Base-by-base conservation (phyloP, 2,888 invertebrate species). In the Aphodius sticticus region DNA sequence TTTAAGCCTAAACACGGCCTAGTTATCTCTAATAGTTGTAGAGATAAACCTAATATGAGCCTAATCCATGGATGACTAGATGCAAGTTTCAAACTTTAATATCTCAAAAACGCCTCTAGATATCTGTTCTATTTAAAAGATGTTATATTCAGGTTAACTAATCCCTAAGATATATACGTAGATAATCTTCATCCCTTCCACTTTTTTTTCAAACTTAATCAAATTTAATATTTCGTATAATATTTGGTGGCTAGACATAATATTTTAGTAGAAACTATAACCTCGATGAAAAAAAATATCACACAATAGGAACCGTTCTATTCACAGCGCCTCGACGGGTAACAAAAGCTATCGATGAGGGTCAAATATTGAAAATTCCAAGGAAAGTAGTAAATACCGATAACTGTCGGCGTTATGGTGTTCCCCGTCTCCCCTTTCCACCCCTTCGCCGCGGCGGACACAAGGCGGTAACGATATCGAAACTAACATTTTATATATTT, bases 331-430 rank as follows among this genome's bases (percentile, higher is more conserved):
- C 53, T 53, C 53, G 53, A 53, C 53, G 53, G 53, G 53, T 53
- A 53, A 53, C 53, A 53, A 53, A 53, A 53, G 53, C 53, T 53
- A 53, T 53, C 53, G 53, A 53, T 53, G 53, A 53, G 53, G 53
- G 53, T 53, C 53, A 53, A 53, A 53, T 53, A 53, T 53, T 53
- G 53, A 53, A 53, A 53, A 53, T 53, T 53, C 53, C 53, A 12
- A 53, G 53, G 53, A 53, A 53, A 53, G 53, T 53, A 9, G 53
- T 53, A 53, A 53, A 53, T 53, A 53, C 9, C 53, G 53, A 53
- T 53, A 53, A 53, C 53, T 53, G 53, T 53, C 53, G 53, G 7
- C 53, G 53, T 53, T 53, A 53, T 53, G 7, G 53, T 12, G 53
- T 2, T 53, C 53, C 53, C 53, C 53, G 53, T 12, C 9, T 53